Evolutionary conservation across 2,797 vertebrate genomes (phyloP).

Genomic region (Acanthurus lineatus): DNA sequence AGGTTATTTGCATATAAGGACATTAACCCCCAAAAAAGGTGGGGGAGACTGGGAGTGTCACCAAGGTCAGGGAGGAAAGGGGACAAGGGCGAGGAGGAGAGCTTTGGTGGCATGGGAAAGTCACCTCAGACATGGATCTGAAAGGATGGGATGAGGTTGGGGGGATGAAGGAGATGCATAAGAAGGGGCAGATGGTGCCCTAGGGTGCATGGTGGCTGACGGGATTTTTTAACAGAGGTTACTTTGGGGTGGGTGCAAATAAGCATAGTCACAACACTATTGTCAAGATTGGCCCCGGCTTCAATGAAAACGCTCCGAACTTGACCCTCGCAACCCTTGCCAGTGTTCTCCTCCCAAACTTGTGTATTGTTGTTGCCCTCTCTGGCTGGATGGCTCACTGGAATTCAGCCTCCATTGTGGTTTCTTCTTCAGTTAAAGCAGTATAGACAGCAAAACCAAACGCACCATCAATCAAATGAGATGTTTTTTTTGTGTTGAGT

Average conservation of each 20-base stretch:
- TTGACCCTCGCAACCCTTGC: constrained; percentile 74
- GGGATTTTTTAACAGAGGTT: constrained; percentile 69
- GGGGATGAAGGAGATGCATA: constrained; percentile 69
- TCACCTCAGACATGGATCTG: constrained; percentile 83
- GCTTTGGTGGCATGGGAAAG: constrained; percentile 88
- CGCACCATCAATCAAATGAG: constrained; percentile 54
- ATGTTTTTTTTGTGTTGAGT: constrained; percentile 38
- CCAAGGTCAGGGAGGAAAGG: constrained; percentile 74
- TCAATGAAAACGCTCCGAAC: constrained; percentile 74
- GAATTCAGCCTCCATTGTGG: constrained; percentile 72
- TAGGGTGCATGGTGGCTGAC: constrained; percentile 71
- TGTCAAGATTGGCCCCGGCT: constrained; percentile 72
- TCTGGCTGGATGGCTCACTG: constrained; percentile 70
- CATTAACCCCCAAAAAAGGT: constrained; percentile 64
- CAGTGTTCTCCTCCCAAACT: constrained; percentile 57
- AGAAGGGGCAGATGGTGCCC: constrained; percentile 86
- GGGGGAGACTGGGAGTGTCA: constrained; percentile 60
- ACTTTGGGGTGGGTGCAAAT: constrained; percentile 70
- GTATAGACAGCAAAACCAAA: constrained; percentile 43
- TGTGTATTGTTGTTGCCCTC: constrained; percentile 72
- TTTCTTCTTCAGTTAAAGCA: constrained; percentile 30
- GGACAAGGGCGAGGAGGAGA: constrained; percentile 65
- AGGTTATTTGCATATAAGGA: constrained; percentile 68
- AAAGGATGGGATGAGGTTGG: constrained; percentile 70
- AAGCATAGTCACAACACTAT: constrained; percentile 81